phyloP scores from a whole-genome alignment of 2,888 invertebrate genomes.

The Rapana venosa region DNA sequence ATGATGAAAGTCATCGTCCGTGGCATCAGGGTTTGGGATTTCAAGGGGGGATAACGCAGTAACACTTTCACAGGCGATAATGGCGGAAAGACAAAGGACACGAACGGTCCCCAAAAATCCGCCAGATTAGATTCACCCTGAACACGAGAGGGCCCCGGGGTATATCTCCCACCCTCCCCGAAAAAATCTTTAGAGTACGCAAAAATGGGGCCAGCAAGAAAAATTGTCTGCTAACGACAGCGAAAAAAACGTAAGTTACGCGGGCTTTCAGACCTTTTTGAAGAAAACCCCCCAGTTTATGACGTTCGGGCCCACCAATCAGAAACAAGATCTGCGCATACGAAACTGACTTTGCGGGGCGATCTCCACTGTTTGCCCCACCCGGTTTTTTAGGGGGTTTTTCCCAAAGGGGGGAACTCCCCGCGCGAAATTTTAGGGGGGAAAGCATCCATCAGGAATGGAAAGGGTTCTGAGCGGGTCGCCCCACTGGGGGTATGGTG shows the following conservation, averaged over 20 bases:
- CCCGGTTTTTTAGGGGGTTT: not conserved
- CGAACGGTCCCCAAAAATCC: not conserved
- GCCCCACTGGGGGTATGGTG: no score
- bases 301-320: slow-evolving; percentile 19
- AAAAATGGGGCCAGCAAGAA: not conserved
- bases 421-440: not conserved
- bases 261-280: slow-evolving; percentile 18
- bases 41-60: slow-evolving; percentile 9
- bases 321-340: not conserved
- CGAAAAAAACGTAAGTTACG: not conserved
- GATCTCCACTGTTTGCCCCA: not conserved
- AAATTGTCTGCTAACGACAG: not conserved
- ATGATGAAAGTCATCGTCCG: slow-evolving; percentile 16
- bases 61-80: slow-evolving; percentile 22
- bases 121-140: not conserved
- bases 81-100: not conserved
- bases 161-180: not conserved
- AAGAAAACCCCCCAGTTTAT: slow-evolving; percentile 28
- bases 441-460: not conserved
- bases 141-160: not conserved
- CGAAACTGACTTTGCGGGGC: not conserved
- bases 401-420: not conserved
- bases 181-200: not conserved
- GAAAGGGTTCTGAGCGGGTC: no score
- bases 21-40: slow-evolving; percentile 1